Evolutionary conservation across 1,140 invertebrate species (phyloP), one percentile per base, ranked within the genome.

Genomic region (Andrena cerasifolii): DNA sequence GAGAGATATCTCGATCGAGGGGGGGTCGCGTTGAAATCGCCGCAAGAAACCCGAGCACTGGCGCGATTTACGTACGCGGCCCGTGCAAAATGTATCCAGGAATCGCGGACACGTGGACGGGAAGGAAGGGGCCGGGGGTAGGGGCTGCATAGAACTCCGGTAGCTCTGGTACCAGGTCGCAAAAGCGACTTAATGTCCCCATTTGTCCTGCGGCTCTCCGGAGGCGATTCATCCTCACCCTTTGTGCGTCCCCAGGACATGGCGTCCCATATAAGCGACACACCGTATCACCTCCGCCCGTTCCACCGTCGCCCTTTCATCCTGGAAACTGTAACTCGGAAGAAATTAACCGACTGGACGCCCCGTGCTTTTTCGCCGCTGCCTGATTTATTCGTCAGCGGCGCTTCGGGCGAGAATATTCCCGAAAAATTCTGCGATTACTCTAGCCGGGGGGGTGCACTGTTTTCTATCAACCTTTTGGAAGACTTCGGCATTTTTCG

Each of bases 111-210:
- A 70, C 80, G 75, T 68, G 75, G 74, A 68, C 36, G 59, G 47
- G 6, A 49, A 54, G 63, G 65, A 56, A 77, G 43, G 28, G 24
- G 24, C 18, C 18, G 40, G 26, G 31, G 47, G 16, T 47, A 70
- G 21, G n/a, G 40, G 53, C 10, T 59, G 45, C 58, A 67, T 76
- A 79, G 80, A 79, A 26, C 71, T 67, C 76, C 72, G 66, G 79
- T 86, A 80, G 76, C 84, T 72, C 56, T 63, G 77, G 82, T 84
- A 84, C 83, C 72, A 80, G 67, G 73, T 75, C 80, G 83, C 83
- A 87, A 87, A 87, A 84, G 79, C 82, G 82, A 86, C 86, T 84
- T 87, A 87, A 88, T 87, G 86, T 87, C 79, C 82, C 81, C 87
- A 88, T 88, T 88, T 88, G 87, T 88, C 86, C 86, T 78, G 80